Evolutionary conservation across 2,113 vertebrate species (phyloP).

Genomic region (Corythaeola cristata): DNA sequence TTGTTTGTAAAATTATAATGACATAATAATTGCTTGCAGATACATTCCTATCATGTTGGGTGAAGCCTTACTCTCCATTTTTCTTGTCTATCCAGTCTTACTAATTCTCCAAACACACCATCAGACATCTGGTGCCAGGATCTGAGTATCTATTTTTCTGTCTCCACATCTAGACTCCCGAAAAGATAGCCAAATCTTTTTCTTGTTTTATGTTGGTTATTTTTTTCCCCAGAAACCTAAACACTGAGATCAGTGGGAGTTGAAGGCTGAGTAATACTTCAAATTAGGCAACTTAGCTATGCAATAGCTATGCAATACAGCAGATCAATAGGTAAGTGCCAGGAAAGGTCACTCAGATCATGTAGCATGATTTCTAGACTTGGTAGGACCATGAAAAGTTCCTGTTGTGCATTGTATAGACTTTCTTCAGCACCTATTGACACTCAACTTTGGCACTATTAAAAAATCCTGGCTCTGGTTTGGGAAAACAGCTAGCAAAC

Average conservation of each 20-base stretch:
- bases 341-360: not conserved
- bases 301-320: not conserved
- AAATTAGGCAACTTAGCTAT: not conserved
- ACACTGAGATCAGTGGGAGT: not conserved
- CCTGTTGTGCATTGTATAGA: not conserved
- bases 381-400: not conserved
- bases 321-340: not conserved
- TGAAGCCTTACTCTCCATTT: conserved; percentile 29
- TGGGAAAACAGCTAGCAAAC: not conserved
- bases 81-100: conserved; percentile 15
- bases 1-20: conserved; percentile 39
- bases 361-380: not conserved
- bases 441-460: not conserved
- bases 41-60: not conserved
- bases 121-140: conserved; percentile 26
- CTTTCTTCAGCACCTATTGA: not conserved
- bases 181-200: not conserved
- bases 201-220: not conserved
- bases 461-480: not conserved
- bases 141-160: conserved; percentile 11
- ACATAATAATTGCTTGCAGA: conserved; percentile 45
- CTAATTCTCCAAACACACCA: not conserved
- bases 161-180: not conserved
- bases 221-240: not conserved
- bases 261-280: not conserved